Percentiles rank a stretch among this genome's conserved stretches.
Evolutionary conservation across 2,113 vertebrate genomes (phyloP).

Genomic region (Mugil cephalus): DNA sequence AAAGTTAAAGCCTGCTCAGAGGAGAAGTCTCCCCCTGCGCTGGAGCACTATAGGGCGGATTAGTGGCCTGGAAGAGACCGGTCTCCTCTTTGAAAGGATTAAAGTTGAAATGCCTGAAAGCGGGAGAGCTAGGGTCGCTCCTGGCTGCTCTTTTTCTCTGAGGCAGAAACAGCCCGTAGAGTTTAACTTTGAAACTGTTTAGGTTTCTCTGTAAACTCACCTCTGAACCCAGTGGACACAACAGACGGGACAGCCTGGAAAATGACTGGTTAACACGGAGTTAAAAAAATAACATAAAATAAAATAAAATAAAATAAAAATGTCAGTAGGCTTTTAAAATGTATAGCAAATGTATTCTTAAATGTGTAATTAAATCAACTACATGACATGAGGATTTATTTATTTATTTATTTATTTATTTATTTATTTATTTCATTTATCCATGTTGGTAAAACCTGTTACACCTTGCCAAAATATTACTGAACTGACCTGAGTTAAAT

Average conservation of each 20-base stretch:
- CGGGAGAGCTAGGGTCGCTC: slow-evolving; percentile 60
- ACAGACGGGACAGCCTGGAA: slow-evolving; percentile 46
- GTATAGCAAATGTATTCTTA: no score
- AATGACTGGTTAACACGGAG: not conserved
- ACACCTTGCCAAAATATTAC: no score
- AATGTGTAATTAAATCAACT: no score
- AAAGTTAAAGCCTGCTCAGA: slow-evolving; percentile 78
- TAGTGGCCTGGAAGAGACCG: slow-evolving; percentile 73
- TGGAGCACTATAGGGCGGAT: slow-evolving; percentile 71
- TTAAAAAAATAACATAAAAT: not conserved
- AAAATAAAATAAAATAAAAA: not conserved
- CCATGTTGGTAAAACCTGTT: no score
- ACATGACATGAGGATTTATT: no score
- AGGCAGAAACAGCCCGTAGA: slow-evolving; percentile 18
- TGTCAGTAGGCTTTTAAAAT: not conserved
- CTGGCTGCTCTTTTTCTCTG: slow-evolving; percentile 70
- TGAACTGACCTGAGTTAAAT: no score
- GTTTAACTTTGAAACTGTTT: slow-evolving; percentile 79
- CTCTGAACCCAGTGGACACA: slow-evolving; percentile 69
- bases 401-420: no score
- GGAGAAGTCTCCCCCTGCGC: slow-evolving; percentile 72
- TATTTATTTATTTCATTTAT: no score
- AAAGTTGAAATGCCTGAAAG: slow-evolving; percentile 65
- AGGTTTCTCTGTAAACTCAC: slow-evolving; percentile 77
- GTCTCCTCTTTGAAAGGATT: slow-evolving; percentile 80